phyloP scores from a whole-genome alignment of 2,113 vertebrate species.

The Artemisiospiza belli region DNA sequence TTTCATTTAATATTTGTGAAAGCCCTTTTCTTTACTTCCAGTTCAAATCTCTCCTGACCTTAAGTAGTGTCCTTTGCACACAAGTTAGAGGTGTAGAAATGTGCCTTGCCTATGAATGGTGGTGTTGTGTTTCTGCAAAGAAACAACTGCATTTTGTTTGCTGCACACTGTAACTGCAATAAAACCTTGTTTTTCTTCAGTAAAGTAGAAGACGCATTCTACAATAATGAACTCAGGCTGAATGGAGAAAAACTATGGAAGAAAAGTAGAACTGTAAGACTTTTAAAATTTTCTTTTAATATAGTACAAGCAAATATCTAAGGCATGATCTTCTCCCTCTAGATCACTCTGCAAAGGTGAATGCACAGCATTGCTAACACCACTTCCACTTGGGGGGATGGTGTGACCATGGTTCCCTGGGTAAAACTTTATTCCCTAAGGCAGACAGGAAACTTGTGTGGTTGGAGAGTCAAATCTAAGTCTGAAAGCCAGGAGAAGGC shows the following conservation, averaged over 20 bases:
- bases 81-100: background rate
- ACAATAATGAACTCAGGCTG: constrained; percentile 87
- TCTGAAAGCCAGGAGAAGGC: background rate
- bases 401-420: background rate
- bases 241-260: constrained; percentile 94
- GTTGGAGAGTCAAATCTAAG: background rate
- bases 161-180: constrained; percentile 23
- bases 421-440: background rate
- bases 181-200: constrained; percentile 74
- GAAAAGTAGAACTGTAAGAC: constrained; percentile 93
- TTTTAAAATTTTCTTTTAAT: background rate
- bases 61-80: background rate
- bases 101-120: background rate
- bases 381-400: background rate
- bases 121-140: constrained; percentile 2
- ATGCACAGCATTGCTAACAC: background rate
- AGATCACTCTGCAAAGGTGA: background rate
- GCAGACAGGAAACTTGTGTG: background rate
- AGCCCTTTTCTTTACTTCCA: background rate
- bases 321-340: background rate
- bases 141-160: background rate
- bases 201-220: constrained; percentile 96
- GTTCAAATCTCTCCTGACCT: background rate
- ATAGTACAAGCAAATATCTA: background rate
- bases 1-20: background rate